Percentiles rank a stretch among this genome's conserved stretches.
These are phyloP conservation scores for Ctenodactylus gundi DNA, from an alignment of 2,113 vertebrate genomes.

Conservation along the genomic window DNA sequence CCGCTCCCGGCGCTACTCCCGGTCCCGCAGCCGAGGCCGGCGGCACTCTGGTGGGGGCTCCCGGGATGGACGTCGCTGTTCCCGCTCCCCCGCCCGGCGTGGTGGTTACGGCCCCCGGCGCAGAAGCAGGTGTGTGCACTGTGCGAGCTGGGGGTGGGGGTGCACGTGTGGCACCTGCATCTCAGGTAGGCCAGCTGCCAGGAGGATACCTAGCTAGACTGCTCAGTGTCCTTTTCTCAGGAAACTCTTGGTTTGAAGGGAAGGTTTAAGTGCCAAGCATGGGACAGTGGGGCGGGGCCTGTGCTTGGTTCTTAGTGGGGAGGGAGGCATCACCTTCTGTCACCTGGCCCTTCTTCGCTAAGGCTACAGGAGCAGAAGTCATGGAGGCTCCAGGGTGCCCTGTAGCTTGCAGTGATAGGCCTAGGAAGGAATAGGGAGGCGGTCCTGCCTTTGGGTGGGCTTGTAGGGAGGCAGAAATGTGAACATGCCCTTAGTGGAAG, in stretches of 20 bases:
- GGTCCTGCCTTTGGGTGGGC: too few species aligned
- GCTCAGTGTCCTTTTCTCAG: background rate
- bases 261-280: accelerated
- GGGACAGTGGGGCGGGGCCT: background rate
- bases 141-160: accelerated
- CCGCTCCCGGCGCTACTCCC: slow-evolving; percentile 80
- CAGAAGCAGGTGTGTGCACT: slow-evolving; percentile 73
- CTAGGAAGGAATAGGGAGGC: background rate
- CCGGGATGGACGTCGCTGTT: slow-evolving; percentile 83
- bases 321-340: background rate
- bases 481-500: background rate
- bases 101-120: slow-evolving; percentile 74
- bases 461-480: background rate
- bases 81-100: slow-evolving; percentile 85
- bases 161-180: too few species aligned
- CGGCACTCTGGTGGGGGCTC: slow-evolving; percentile 86
- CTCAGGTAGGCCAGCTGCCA: accelerated
- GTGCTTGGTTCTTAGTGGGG: accelerated
- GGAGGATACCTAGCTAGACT: background rate
- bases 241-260: background rate
- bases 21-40: slow-evolving; percentile 81
- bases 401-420: background rate
- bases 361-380: accelerated
- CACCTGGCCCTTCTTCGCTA: accelerated
- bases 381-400: background rate